Percentiles rank a stretch among this genome's conserved stretches.
These are phyloP conservation scores for Vireo altiloquus DNA, from an alignment of 2,113 vertebrate genomes.

Conservation along the genomic window DNA sequence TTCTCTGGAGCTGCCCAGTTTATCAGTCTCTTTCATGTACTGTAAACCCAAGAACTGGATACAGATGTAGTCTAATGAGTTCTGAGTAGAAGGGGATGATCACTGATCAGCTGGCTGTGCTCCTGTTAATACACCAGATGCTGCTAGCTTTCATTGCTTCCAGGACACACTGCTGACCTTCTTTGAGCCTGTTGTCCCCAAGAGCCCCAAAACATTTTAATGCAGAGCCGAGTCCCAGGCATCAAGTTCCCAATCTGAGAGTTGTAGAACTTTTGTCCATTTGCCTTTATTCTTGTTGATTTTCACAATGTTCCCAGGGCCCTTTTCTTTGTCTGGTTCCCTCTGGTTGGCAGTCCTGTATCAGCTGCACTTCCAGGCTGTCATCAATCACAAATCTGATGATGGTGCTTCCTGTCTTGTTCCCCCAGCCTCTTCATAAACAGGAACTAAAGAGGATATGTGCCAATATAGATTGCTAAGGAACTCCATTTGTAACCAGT, in stretches of 20 bases:
- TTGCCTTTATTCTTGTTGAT: not conserved
- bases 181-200: not conserved
- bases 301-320: not conserved
- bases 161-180: not conserved
- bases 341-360: not conserved
- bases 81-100: not conserved
- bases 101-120: not conserved
- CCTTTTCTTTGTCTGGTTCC: not conserved
- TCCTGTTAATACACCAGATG: not conserved
- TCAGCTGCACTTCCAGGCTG: not conserved
- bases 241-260: not conserved
- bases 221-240: not conserved
- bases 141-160: not conserved
- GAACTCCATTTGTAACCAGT: not conserved
- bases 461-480: not conserved
- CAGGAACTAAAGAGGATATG: not conserved
- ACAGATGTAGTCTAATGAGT: not conserved
- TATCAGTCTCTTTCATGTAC: not conserved
- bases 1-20: not conserved
- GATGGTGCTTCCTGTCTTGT: not conserved
- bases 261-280: not conserved
- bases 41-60: not conserved
- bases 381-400: not conserved
- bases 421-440: not conserved
- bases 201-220: not conserved